phyloP scores from a whole-genome alignment of 2,888 invertebrate species.

The Ctena decussata region DNA sequence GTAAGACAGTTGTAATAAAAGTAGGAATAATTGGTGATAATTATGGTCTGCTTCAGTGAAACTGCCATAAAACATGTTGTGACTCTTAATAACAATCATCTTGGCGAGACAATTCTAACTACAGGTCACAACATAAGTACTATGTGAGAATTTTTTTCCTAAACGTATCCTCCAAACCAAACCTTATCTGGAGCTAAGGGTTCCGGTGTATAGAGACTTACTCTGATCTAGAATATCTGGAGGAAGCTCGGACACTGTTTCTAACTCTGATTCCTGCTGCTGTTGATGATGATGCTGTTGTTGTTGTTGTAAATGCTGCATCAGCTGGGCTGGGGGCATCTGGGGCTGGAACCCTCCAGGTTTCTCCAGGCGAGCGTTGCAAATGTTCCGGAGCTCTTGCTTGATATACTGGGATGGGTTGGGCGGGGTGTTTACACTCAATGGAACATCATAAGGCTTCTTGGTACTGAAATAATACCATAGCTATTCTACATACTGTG shows the following conservation, averaged over 20 bases:
- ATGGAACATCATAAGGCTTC: conserved; percentile 64
- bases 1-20: too few relatives aligned
- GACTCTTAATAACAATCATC: too few relatives aligned
- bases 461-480: conserved; percentile 69
- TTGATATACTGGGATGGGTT: conserved; percentile 93
- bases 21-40: too few relatives aligned
- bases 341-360: conserved; percentile 42
- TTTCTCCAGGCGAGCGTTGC: conserved; percentile 92
- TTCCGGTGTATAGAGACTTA: too few relatives aligned
- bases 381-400: conserved; percentile 95
- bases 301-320: conserved; percentile 24
- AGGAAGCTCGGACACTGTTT: conserved; percentile 77
- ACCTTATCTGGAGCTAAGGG: too few relatives aligned
- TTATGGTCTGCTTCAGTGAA: too few relatives aligned
- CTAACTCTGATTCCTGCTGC: conserved; percentile 79
- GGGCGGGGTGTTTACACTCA: conserved; percentile 64
- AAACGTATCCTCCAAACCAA: too few relatives aligned
- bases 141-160: too few relatives aligned
- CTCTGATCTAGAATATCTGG: conserved; percentile 82
- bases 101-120: too few relatives aligned
- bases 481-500: not conserved
- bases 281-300: conserved; percentile 80
- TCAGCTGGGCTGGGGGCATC: conserved; percentile 29
- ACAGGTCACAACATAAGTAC: too few relatives aligned
- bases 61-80: too few relatives aligned